Evolutionary conservation across 35 echinoderm and acorn worm genomes (phyloP).

Genomic region (Acanthaster planci): DNA sequence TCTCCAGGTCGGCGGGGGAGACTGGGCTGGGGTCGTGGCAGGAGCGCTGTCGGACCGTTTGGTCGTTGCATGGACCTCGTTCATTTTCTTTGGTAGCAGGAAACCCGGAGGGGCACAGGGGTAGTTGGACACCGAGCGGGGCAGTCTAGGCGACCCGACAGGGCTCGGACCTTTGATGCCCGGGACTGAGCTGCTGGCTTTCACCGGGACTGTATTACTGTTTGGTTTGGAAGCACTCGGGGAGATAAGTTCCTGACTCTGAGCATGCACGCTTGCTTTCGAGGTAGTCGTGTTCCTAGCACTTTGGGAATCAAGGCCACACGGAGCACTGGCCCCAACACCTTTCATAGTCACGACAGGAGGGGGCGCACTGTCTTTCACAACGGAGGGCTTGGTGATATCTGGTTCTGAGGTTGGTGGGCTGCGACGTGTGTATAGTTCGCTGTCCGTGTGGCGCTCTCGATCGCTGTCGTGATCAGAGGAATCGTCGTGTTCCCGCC

Average conservation of each 20-base stretch:
- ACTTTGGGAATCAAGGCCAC: conserved; percentile 21
- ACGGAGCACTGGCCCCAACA: conserved; percentile 8
- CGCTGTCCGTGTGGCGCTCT: conserved; percentile 67
- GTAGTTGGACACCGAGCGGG: conserved; percentile 35
- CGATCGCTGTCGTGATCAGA: conserved; percentile 66
- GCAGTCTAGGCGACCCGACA: conserved; percentile 31
- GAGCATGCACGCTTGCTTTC: conserved; percentile 4
- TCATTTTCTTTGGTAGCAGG: conserved; percentile 82
- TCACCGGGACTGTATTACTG: neutral
- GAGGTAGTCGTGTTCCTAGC: conserved; percentile 21
- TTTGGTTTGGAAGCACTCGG: conserved; percentile 11
- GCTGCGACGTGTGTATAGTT: conserved; percentile 22
- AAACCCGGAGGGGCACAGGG: conserved; percentile 78
- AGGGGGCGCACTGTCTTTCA: conserved; percentile 21
- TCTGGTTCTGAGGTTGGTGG: neutral
- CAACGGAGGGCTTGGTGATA: neutral
- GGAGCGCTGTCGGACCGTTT: conserved; percentile 38
- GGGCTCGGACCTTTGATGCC: conserved; percentile 35
- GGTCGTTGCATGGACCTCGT: conserved; percentile 30
- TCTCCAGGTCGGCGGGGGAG: conserved; percentile 32
- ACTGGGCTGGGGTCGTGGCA: neutral
- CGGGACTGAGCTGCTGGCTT: neutral
- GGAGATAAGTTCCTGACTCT: neutral
- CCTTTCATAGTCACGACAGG: neutral
- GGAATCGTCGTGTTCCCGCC: conserved; percentile 46